Evolutionary conservation across 2,113 vertebrate species (phyloP).

Genomic region (Ursus arctos): DNA sequence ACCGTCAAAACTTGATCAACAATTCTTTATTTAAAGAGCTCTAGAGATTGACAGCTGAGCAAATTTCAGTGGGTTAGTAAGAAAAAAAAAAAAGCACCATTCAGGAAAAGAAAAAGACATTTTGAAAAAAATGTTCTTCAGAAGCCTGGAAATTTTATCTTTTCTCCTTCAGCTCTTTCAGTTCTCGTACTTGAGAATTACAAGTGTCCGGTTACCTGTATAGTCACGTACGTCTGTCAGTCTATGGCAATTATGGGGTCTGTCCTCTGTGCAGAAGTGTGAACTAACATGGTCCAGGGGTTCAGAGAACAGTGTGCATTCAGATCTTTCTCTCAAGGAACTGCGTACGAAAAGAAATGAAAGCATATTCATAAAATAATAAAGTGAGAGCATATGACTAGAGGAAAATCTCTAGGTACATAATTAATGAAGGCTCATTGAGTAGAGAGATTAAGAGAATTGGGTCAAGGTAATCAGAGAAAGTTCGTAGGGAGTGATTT

Average conservation of each 20-base stretch:
- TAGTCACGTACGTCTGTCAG: not conserved
- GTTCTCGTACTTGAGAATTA: conserved; percentile 39
- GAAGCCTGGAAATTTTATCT: conserved; percentile 4
- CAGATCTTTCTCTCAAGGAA: not conserved
- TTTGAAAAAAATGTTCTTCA: conserved; percentile 27
- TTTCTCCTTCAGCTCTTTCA: conserved; percentile 46
- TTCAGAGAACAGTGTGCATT: not conserved
- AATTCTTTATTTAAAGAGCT: conserved; percentile 61
- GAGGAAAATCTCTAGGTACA: conserved; percentile 52
- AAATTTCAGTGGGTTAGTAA: conserved; percentile 25
- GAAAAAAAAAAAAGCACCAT: not conserved
- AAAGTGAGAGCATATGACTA: conserved; percentile 14
- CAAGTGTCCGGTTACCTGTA: not conserved
- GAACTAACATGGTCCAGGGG: not conserved
- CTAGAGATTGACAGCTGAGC: not conserved
- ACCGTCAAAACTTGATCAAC: conserved; percentile 34
- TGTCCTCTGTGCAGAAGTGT: conserved; percentile 35
- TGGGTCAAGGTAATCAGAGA: conserved; percentile 70
- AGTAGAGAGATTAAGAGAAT: conserved; percentile 60
- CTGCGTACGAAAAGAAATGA: conserved; percentile 12
- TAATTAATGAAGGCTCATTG: conserved; percentile 73
- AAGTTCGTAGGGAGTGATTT: conserved; percentile 41
- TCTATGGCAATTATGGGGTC: not conserved
- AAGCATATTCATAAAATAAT: conserved; percentile 43
- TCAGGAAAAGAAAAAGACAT: conserved; percentile 2